A percentile compares a stretch with the other conserved stretches of the same genome.
Conservation (phyloP, 53 echinoderm and acorn worm genomes). For the Zoroaster sp. region DNA sequence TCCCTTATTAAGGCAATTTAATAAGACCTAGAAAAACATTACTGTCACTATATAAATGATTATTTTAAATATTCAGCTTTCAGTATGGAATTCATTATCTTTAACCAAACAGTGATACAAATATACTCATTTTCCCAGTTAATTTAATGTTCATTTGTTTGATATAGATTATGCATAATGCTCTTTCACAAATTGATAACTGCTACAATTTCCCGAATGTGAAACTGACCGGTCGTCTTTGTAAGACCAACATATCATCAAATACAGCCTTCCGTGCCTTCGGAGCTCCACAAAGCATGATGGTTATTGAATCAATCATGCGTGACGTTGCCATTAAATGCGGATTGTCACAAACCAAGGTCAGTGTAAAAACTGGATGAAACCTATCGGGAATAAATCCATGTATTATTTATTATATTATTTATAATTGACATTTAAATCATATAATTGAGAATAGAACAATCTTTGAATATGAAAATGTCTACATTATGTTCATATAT, state of each 20-base stretch:
- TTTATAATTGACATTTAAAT: too few species aligned
- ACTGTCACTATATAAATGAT: too few species aligned
- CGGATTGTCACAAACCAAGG: conserved; percentile 52
- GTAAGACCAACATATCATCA: conserved; percentile 63
- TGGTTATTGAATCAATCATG: conserved; percentile 51
- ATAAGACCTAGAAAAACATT: too few species aligned
- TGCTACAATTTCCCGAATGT: conserved; percentile 61
- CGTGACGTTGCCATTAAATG: conserved; percentile 43
- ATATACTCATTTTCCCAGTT: background rate
- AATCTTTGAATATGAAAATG: too few species aligned
- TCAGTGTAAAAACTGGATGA: too few species aligned
- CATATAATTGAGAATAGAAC: too few species aligned
- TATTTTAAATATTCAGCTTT: too few species aligned
- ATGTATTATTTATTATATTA: too few species aligned
- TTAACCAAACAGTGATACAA: background rate
- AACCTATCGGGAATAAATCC: background rate
- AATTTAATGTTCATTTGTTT: background rate
- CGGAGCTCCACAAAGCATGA: conserved; percentile 53
- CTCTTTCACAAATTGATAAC: conserved; percentile 19
- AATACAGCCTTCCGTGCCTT: conserved; percentile 69
- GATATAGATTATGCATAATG: conserved; percentile 52
- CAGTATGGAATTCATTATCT: background rate
- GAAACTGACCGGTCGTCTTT: conserved; percentile 16
- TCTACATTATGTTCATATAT: too few species aligned
- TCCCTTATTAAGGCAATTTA: too few species aligned